Conservation (phyloP, 2,797 vertebrate species). For the Peromyscus aztecus region DNA sequence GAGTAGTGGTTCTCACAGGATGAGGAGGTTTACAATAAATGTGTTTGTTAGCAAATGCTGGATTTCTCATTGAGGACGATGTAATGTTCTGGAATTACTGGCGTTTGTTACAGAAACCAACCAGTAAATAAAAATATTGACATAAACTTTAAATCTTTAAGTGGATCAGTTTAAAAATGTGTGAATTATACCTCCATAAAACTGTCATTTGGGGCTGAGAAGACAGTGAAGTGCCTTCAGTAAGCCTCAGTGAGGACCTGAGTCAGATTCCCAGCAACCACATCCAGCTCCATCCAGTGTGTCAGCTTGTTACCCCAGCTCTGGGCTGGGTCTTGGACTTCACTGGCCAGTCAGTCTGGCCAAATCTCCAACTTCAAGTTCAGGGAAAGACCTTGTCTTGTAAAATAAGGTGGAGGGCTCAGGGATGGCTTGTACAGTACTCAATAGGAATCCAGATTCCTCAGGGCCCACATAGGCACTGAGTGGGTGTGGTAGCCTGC, state of each 20-base stretch:
- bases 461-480: not conserved
- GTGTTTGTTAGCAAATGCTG: not conserved
- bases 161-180: not conserved
- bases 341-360: not conserved
- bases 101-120: not conserved
- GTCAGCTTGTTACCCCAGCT: no score
- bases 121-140: not conserved
- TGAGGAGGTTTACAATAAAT: not conserved
- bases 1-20: not conserved
- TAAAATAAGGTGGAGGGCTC: not conserved
- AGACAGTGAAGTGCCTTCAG: not conserved
- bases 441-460: not conserved
- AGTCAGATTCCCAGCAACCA: not conserved
- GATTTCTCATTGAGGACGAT: not conserved
- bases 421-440: not conserved
- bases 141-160: conserved; percentile 13
- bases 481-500: not conserved
- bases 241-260: not conserved
- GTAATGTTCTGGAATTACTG: conserved; percentile 4
- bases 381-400: not conserved
- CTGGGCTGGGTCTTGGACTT: not conserved
- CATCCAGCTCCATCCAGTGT: no score
- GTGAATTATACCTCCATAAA: not conserved
- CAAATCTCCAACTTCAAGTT: not conserved
- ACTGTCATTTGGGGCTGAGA: not conserved